These are phyloP conservation scores for Chesias legatella DNA, from an alignment of 2,888 invertebrate genomes.

Conservation along the genomic window DNA sequence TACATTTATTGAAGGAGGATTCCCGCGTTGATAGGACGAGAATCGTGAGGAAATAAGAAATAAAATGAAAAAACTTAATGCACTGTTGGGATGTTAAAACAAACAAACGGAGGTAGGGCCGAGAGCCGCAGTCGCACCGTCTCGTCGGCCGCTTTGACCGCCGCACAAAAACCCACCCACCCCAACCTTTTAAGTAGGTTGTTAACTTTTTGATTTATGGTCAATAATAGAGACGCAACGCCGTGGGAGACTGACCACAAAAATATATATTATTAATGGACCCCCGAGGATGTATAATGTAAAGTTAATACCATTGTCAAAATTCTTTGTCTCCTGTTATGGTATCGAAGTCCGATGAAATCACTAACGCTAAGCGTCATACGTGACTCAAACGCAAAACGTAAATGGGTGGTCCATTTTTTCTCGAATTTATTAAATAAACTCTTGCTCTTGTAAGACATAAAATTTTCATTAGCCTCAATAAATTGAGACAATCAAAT, in stretches of 20 bases:
- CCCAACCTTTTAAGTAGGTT: slow-evolving; percentile 79
- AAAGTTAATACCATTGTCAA: slow-evolving; percentile 62
- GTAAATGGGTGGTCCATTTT: slow-evolving; percentile 55
- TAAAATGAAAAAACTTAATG: slow-evolving; percentile 70
- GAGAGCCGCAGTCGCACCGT: slow-evolving; percentile 56
- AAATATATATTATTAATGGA: slow-evolving; percentile 75
- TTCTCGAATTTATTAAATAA: slow-evolving; percentile 27
- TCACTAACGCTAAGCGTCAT: slow-evolving; percentile 20
- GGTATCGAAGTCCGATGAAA: slow-evolving; percentile 36
- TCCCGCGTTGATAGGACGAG: slow-evolving; percentile 62
- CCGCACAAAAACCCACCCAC: slow-evolving; percentile 72
- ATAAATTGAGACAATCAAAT: slow-evolving; percentile 42
- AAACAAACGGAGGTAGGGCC: slow-evolving; percentile 71
- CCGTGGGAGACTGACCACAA: slow-evolving; percentile 77
- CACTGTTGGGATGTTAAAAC: slow-evolving; percentile 77
- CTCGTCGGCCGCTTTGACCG: slow-evolving; percentile 74
- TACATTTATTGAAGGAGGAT: slow-evolving; percentile 42
- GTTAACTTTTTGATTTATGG: slow-evolving; percentile 81
- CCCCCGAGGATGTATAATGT: slow-evolving; percentile 70
- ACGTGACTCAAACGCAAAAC: slow-evolving; percentile 38
- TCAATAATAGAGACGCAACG: slow-evolving; percentile 79
- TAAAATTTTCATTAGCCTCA: slow-evolving; percentile 36
- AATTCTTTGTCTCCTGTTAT: slow-evolving; percentile 56
- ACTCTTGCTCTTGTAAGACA: slow-evolving; percentile 28
- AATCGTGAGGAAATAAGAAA: slow-evolving; percentile 70